Percentiles rank a stretch among this genome's conserved stretches.
Evolutionary conservation across 2,113 vertebrate species (phyloP).

Genomic region (Xiphophorus maculatus): DNA sequence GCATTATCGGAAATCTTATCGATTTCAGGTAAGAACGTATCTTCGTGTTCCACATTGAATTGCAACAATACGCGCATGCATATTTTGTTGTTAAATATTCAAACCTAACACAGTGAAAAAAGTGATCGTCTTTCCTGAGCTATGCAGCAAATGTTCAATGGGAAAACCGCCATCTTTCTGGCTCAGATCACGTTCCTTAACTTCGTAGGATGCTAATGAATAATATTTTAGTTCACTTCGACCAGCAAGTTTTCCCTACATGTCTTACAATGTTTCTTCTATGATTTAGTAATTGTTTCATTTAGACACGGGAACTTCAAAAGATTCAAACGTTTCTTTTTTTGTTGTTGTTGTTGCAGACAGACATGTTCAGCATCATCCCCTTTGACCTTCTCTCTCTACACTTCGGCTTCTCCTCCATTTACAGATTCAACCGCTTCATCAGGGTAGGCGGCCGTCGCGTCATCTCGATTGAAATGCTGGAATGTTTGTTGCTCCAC

Average conservation of each 20-base stretch:
- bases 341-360: conserved; percentile 70
- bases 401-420: conserved; percentile 83
- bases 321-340: neutral
- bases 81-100: neutral
- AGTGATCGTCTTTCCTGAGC: neutral
- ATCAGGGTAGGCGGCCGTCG: conserved; percentile 81
- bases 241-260: neutral
- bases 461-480: too few species aligned
- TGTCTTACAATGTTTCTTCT: neutral
- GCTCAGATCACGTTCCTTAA: too few species aligned
- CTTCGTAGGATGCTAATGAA: too few species aligned
- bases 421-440: conserved; percentile 85
- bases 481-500: too few species aligned
- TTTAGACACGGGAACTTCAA: neutral
- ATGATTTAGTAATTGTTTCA: neutral
- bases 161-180: too few species aligned
- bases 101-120: neutral
- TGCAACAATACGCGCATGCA: too few species aligned
- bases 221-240: neutral
- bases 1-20: conserved; percentile 79
- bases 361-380: conserved; percentile 83
- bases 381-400: conserved; percentile 87
- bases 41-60: neutral
- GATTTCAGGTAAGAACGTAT: conserved; percentile 81
- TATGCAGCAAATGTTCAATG: neutral